Evolutionary conservation across 2,797 vertebrate genomes (phyloP).

Genomic region (Enteromius fasciolatus): DNA sequence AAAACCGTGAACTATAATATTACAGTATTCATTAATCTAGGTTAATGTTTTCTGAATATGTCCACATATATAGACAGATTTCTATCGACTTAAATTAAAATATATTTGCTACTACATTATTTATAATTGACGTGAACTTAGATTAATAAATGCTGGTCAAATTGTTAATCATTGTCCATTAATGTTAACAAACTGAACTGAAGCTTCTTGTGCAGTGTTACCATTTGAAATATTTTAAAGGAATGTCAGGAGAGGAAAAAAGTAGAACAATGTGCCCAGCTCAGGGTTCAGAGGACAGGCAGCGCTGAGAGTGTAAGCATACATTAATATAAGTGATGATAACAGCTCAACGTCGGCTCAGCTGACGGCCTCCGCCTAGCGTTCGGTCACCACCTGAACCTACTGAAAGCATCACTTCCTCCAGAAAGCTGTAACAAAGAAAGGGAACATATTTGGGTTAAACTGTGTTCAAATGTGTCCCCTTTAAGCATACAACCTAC

Average conservation of each 20-base stretch:
- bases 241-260: slow-evolving; percentile 51
- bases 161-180: neutral
- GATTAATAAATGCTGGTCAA: neutral
- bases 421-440: slow-evolving; percentile 71
- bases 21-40: neutral
- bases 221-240: slow-evolving; percentile 22
- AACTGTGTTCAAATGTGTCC: neutral
- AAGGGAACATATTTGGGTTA: neutral
- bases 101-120: neutral
- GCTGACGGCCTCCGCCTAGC: slow-evolving; percentile 62
- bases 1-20: neutral
- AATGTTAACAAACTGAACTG: slow-evolving; percentile 3
- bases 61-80: neutral
- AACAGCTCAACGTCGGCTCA: slow-evolving; percentile 68
- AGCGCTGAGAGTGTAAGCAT: neutral
- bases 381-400: slow-evolving; percentile 57
- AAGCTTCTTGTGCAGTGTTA: neutral
- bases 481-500: neutral
- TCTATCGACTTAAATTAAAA: neutral
- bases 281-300: slow-evolving; percentile 22
- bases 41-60: neutral
- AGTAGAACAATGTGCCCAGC: slow-evolving; percentile 17
- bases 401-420: slow-evolving; percentile 73
- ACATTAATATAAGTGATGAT: slow-evolving; percentile 14
- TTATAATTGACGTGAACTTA: neutral